phyloP scores from a whole-genome alignment of 2,113 vertebrate species.

The Peucedramus taeniatus region DNA sequence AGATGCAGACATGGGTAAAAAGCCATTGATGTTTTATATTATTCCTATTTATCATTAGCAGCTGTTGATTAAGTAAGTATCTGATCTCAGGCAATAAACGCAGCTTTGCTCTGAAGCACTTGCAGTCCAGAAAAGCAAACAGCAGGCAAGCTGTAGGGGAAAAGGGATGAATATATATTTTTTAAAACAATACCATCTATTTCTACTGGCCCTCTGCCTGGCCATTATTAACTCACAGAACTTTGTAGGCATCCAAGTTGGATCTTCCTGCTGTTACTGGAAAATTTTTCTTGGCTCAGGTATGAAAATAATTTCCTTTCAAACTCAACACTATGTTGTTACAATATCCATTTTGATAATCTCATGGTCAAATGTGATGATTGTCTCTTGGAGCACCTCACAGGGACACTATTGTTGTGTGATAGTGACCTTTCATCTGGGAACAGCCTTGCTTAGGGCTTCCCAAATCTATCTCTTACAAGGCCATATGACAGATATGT shows the following conservation, averaged over 20 bases:
- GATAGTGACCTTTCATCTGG: neutral
- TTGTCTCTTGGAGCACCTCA: neutral
- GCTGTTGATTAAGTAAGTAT: neutral
- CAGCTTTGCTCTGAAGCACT: neutral
- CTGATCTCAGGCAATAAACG: neutral
- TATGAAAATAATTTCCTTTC: slow-evolving; percentile 32
- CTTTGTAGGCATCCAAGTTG: neutral
- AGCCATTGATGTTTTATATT: neutral
- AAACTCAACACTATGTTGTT: slow-evolving; percentile 23
- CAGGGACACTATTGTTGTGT: neutral
- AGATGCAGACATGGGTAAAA: neutral
- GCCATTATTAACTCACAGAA: neutral
- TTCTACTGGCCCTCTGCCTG: slow-evolving; percentile 8
- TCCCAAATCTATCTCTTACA: neutral
- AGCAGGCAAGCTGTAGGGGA: neutral
- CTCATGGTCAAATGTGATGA: neutral
- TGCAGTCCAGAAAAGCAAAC: neutral
- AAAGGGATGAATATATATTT: neutral
- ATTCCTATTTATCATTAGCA: neutral
- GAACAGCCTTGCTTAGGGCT: neutral
- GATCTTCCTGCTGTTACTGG: slow-evolving; percentile 33
- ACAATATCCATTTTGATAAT: slow-evolving; percentile 16
- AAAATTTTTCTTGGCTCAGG: slow-evolving; percentile 38
- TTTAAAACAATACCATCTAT: neutral
- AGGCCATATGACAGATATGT: neutral